These are phyloP conservation scores for Neoscelio sp. DNA, from an alignment of 2,888 invertebrate species.

Conservation along the genomic window DNA sequence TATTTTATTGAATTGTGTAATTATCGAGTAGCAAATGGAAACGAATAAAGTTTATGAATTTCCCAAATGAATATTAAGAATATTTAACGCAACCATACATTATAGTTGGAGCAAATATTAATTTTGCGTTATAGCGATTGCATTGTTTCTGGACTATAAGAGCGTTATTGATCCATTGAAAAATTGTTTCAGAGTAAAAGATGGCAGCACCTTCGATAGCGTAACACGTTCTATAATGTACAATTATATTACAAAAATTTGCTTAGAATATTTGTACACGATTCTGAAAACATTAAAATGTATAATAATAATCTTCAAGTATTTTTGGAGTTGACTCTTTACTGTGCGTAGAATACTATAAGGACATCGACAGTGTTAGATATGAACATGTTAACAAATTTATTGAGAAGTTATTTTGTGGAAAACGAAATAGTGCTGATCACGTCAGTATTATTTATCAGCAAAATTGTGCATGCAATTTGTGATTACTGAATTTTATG, in stretches of 20 bases:
- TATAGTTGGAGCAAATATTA: no score
- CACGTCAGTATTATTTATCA: constrained; percentile 14
- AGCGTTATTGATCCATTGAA: constrained; percentile 22
- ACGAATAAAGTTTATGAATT: no score
- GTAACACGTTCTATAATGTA: constrained; percentile 14
- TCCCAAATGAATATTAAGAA: no score
- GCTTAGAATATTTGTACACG: constrained; percentile 23
- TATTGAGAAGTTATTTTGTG: not conserved
- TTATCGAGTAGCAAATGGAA: no score
- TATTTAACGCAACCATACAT: no score
- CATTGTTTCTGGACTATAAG: no score
- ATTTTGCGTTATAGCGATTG: no score
- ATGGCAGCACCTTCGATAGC: constrained; percentile 32
- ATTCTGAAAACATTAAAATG: constrained; percentile 18
- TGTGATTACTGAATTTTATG: not conserved
- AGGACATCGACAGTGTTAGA: not conserved
- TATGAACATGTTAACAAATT: constrained; percentile 1
- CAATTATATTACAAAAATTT: constrained; percentile 8
- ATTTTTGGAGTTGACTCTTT: constrained; percentile 39
- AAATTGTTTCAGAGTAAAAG: constrained; percentile 1
- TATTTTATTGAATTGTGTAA: no score
- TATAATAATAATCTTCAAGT: constrained; percentile 23
- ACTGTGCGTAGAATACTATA: constrained; percentile 15
- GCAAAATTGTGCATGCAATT: not conserved
- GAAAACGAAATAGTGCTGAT: constrained; percentile 12